Evolutionary conservation across 2,113 vertebrate species (phyloP).

Genomic region (Dicentrarchus labrax): DNA sequence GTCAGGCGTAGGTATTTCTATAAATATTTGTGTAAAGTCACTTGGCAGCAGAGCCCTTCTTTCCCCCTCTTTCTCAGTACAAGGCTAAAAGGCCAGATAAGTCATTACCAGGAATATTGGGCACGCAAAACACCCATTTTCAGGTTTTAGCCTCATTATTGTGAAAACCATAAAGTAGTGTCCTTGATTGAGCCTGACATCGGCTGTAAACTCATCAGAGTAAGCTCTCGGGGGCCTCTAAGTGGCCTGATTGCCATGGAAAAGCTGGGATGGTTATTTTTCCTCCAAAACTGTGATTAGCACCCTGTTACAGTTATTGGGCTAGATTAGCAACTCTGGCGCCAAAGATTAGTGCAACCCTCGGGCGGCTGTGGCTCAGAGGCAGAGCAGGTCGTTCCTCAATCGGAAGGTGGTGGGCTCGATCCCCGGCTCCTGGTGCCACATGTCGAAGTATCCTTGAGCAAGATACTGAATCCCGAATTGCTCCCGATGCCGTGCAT

Average conservation of each 20-base stretch:
- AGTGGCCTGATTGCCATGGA: constrained; percentile 66
- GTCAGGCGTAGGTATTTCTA: constrained; percentile 8
- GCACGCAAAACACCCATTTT: constrained; percentile 26
- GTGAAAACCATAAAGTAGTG: constrained; percentile 36
- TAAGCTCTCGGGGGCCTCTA: constrained; percentile 44
- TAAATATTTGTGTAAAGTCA: constrained; percentile 27
- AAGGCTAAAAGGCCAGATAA: constrained; percentile 20
- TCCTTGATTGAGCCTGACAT: constrained; percentile 67
- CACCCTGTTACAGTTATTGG: constrained; percentile 57
- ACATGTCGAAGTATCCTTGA: too few relatives aligned
- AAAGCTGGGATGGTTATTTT: constrained; percentile 37
- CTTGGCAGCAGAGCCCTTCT: neutral
- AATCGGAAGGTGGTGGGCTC: too few relatives aligned
- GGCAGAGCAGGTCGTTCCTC: too few relatives aligned
- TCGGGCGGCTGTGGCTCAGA: too few relatives aligned
- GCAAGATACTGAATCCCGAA: too few relatives aligned
- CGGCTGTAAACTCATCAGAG: constrained; percentile 60
- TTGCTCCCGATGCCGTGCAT: too few relatives aligned
- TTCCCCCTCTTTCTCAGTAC: neutral
- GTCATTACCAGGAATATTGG: constrained; percentile 18
- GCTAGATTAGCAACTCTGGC: constrained; percentile 57
- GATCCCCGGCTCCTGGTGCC: too few relatives aligned
- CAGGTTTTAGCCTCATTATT: constrained; percentile 50
- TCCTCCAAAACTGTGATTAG: constrained; percentile 65
- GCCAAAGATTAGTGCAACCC: constrained; percentile 58